Evolutionary conservation across 1,140 invertebrate genomes (phyloP).

Genomic region (Trichoplusia ni): DNA sequence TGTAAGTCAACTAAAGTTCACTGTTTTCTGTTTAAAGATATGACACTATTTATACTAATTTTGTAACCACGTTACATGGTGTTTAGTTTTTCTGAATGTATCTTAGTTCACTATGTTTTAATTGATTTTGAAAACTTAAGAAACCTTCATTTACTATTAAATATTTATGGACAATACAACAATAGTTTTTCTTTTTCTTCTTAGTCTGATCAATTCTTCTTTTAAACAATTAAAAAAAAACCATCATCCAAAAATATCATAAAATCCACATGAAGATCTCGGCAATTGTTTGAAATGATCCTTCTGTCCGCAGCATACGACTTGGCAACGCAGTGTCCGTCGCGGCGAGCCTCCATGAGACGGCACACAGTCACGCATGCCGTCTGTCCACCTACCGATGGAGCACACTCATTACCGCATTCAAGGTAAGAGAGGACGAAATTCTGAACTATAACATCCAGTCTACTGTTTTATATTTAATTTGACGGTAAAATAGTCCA

Average conservation of each 20-base stretch:
- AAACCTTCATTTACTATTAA: no score
- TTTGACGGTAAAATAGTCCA: no score
- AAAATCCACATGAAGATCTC: not conserved
- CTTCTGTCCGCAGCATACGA: slow-evolving; percentile 85
- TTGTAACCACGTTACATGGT: slow-evolving; percentile 14
- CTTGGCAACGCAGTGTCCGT: slow-evolving; percentile 89
- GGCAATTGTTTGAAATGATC: not conserved
- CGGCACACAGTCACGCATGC: slow-evolving; percentile 86
- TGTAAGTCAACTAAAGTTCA: slow-evolving; percentile 13
- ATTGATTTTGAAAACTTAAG: not conserved
- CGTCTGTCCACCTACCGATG: slow-evolving; percentile 71
- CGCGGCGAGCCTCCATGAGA: slow-evolving; percentile 85
- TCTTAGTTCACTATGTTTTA: no score
- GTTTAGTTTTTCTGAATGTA: no score
- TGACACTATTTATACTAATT: slow-evolving; percentile 14
- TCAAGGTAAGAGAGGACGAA: slow-evolving; percentile 85
- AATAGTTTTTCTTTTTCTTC: no score
- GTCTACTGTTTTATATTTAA: no score
- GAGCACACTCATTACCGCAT: slow-evolving; percentile 86
- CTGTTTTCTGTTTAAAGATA: not conserved
- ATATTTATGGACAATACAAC: no score
- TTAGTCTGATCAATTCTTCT: no score
- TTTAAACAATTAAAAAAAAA: no score
- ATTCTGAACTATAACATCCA: no score
- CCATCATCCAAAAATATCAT: no score